These are phyloP conservation scores for Sandelia bainsii DNA, from an alignment of 2,797 vertebrate genomes.

Conservation along the genomic window DNA sequence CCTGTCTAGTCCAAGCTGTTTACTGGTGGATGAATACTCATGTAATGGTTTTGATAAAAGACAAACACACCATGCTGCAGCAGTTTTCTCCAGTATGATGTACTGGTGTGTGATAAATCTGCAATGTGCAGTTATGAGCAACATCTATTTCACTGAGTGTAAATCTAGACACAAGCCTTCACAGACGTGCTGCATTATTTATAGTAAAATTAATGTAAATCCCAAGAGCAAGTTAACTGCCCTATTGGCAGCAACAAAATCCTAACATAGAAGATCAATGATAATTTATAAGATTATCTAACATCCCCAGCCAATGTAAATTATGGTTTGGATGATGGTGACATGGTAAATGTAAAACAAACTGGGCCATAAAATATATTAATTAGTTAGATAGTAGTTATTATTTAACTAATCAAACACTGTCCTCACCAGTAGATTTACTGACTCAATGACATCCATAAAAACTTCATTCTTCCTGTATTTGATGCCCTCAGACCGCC, in stretches of 20 bases:
- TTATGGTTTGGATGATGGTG: neutral
- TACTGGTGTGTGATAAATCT: neutral
- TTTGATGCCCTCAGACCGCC: slow-evolving; percentile 89
- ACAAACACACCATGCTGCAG: neutral
- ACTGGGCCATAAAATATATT: neutral
- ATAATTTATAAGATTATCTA: too few relatives aligned
- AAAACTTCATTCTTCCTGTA: slow-evolving; percentile 90
- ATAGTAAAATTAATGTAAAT: neutral
- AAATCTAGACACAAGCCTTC: neutral
- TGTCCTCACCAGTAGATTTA: slow-evolving; percentile 86
- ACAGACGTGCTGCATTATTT: neutral
- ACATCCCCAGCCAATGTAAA: too few relatives aligned
- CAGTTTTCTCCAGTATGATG: neutral
- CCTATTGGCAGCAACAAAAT: neutral
- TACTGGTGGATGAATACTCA: too few relatives aligned
- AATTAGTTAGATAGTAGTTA: neutral
- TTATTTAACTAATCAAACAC: slow-evolving; percentile 2
- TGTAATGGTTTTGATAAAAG: neutral
- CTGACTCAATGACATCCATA: slow-evolving; percentile 89
- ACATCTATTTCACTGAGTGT: neutral
- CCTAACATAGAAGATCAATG: neutral
- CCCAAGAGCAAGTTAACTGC: neutral
- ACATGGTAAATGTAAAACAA: neutral
- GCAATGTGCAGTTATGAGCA: neutral
- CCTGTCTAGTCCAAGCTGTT: neutral